Base-by-base conservation (phyloP, 2,797 vertebrate genomes). In the Hydrophis major region DNA sequence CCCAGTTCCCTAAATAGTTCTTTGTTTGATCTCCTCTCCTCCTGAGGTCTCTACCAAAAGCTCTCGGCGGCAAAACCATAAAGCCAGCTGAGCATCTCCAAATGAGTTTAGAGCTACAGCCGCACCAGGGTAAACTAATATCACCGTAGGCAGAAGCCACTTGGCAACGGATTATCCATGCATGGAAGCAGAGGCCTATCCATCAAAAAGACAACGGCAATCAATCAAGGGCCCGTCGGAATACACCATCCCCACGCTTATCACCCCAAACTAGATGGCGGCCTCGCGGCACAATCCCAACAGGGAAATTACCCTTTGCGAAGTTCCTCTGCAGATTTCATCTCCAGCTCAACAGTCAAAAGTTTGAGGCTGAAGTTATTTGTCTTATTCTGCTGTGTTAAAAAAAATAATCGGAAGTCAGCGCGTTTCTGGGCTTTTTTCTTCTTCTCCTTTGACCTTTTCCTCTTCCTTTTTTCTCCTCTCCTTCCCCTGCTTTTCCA, bases 141-240 rank as follows among this genome's bases (percentile, higher is more conserved):
- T 20, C 18, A 60, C 63, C 28, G 28, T 74, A 47, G 91, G 56
- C 53, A 20, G 56, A 6, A 47, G 25, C 25, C 27, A 0, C 56
- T 42, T 32, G 11, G 27, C 47, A 47, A 14, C 86, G 69, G 57
- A 55, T 55, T 69, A 16, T 32, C 87, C 4, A 42, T 92, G 86
- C 61, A 47, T 22, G 63, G 53, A n/a, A 47, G 83, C 53, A 22
- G 91, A 59, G 87, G 57, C 28, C 61, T 55, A 92, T 92, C 86
- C 37, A 92, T 88, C 86, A 88, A 42, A 74, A 74, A 88, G 86
- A 88, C 86, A 92, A 47, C 57, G 91, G 22, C 42, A 47, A 88
- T 92, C 91, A 59, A 20, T 92, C 86, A 74, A 47, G 32, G 28
- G 61, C 25, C 32, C 42, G n/a, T 42, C 25, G 28, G 86, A n/a